Evolutionary conservation across 2,797 vertebrate genomes (phyloP).

Genomic region (Rhodeus uyekii): DNA sequence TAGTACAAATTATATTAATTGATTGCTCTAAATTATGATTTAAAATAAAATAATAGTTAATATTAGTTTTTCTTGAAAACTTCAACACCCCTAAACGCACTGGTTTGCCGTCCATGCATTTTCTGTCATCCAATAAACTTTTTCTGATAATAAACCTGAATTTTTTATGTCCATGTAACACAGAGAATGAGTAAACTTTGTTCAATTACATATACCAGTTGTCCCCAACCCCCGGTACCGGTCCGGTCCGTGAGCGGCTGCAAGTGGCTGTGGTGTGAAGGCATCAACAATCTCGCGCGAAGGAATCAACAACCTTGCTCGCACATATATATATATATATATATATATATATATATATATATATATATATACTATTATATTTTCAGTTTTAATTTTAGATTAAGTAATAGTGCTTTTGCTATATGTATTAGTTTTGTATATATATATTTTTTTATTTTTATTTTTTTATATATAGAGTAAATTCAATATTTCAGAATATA

Average conservation of each 20-base stretch:
- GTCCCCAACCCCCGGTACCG: too few relatives aligned
- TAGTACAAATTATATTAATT: not conserved
- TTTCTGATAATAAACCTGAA: not conserved
- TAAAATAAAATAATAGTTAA: not conserved
- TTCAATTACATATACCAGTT: too few relatives aligned
- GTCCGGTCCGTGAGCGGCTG: too few relatives aligned
- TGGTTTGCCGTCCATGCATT: not conserved
- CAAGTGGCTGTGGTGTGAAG: too few relatives aligned
- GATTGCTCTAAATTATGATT: not conserved
- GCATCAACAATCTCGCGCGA: too few relatives aligned
- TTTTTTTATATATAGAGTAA: not conserved
- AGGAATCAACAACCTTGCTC: too few relatives aligned
- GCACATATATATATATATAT: too few relatives aligned
- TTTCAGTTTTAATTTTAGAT: not conserved
- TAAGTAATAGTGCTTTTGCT: not conserved
- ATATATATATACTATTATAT: not conserved
- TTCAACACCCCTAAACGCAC: not conserved
- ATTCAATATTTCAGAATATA: not conserved
- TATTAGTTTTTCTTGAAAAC: not conserved
- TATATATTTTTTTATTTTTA: not conserved
- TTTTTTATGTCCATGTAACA: not conserved
- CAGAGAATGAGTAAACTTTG: not conserved
- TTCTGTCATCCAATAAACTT: not conserved
- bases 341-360: too few relatives aligned
- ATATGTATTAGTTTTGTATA: not conserved